These are phyloP conservation scores for Helicoverpa armigera DNA, from an alignment of 1,140 invertebrate species.

Conservation along the genomic window DNA sequence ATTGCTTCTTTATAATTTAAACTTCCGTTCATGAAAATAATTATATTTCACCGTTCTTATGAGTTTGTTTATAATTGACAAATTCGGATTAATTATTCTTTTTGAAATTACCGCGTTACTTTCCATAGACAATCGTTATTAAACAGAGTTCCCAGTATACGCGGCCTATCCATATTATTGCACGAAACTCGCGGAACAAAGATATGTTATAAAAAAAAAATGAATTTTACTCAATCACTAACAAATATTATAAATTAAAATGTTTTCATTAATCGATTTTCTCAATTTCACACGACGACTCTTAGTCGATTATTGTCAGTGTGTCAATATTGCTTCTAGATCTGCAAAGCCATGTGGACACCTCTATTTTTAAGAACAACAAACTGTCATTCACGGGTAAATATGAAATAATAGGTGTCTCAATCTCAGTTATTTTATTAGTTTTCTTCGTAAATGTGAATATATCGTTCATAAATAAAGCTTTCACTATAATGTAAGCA, in stretches of 20 bases:
- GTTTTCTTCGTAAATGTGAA: slow-evolving; percentile 21
- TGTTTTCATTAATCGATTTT: too few relatives aligned
- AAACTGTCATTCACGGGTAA: slow-evolving; percentile 41
- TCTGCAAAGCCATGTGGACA: not conserved
- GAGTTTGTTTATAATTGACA: too few relatives aligned
- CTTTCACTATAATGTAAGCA: not conserved
- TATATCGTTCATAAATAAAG: not conserved
- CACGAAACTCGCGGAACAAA: too few relatives aligned
- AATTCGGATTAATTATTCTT: not conserved
- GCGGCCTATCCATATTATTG: too few relatives aligned
- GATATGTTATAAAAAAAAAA: too few relatives aligned
- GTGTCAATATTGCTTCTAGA: not conserved
- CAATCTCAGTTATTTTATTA: slow-evolving; percentile 13
- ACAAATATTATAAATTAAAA: too few relatives aligned
- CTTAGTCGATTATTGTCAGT: slow-evolving; percentile 5
- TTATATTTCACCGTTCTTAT: not conserved
- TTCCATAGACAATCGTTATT: not conserved
- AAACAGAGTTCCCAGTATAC: not conserved
- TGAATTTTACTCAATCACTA: too few relatives aligned
- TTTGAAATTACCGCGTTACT: not conserved
- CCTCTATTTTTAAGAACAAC: slow-evolving; percentile 15
- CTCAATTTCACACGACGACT: not conserved
- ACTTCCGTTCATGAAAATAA: not conserved
- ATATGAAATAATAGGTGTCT: slow-evolving; percentile 29
- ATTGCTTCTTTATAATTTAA: not conserved